Percentiles rank a stretch among this genome's conserved stretches.
Conservation (phyloP, 2,888 invertebrate species). For the Elegia similella region DNA sequence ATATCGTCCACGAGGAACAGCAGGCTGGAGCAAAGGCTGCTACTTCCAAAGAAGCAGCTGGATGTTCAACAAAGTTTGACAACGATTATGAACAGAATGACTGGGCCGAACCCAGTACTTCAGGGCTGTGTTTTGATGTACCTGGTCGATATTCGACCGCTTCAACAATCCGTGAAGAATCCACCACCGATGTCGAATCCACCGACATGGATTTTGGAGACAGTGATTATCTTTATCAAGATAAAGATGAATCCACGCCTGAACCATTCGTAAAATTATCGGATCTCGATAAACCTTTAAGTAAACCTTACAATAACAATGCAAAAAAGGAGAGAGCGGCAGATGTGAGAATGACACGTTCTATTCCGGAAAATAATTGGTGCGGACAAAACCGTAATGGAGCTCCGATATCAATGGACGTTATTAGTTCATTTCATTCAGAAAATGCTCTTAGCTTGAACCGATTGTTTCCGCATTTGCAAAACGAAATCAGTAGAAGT, state of each 20-base stretch:
- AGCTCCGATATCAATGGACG: conserved; percentile 84
- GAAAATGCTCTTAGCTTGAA: conserved; percentile 82
- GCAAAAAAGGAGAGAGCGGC: conserved; percentile 40
- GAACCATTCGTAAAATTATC: conserved; percentile 87
- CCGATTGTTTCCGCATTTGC: conserved; percentile 83
- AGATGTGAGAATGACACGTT: conserved; percentile 84
- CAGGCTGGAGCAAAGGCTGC: neutral
- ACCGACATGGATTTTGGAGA: conserved; percentile 7
- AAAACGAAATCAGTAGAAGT: conserved; percentile 69
- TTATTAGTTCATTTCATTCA: conserved; percentile 80
- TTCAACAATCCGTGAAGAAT: conserved; percentile 10
- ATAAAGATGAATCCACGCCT: conserved; percentile 12
- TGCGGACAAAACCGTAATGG: conserved; percentile 73
- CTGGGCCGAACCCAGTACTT: neutral
- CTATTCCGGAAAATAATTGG: conserved; percentile 87
- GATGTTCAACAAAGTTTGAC: neutral
- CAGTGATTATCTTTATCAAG: neutral
- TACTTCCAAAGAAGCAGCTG: neutral
- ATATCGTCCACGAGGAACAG: neutral
- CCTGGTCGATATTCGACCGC: conserved; percentile 14
- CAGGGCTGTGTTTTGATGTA: neutral
- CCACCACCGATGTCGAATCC: neutral
- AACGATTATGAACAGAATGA: neutral
- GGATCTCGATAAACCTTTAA: conserved; percentile 85
- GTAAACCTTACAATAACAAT: conserved; percentile 41